These are phyloP conservation scores for Pituophis catenifer DNA, from an alignment of 2,113 vertebrate species.

Conservation along the genomic window DNA sequence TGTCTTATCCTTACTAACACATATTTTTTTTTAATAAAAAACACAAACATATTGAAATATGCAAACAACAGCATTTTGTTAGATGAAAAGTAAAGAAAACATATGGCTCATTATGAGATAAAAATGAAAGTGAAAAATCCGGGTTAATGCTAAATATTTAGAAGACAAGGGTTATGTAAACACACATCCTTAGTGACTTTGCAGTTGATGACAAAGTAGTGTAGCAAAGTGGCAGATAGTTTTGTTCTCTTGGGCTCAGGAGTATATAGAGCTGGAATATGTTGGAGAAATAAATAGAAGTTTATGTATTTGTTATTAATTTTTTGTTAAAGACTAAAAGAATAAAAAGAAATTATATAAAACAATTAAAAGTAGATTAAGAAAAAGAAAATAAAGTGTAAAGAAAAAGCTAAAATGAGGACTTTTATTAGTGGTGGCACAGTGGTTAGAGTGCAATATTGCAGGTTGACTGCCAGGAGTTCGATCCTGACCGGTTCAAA, in stretches of 20 bases:
- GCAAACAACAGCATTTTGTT: neutral
- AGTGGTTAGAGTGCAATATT: neutral
- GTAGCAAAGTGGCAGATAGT: neutral
- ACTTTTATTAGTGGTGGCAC: neutral
- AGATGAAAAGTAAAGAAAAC: neutral
- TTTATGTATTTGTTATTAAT: neutral
- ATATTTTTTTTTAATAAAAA: neutral
- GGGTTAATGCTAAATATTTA: neutral
- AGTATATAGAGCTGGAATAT: neutral
- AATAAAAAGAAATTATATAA: neutral
- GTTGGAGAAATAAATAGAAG: neutral
- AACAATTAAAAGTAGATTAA: neutral
- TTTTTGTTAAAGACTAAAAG: neutral
- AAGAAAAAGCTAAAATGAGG: neutral
- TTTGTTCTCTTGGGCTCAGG: neutral
- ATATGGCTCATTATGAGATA: neutral
- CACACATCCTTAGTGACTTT: neutral
- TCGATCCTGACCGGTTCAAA: neutral
- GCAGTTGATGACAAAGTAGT: neutral
- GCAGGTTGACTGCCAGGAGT: neutral
- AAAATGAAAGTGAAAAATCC: neutral
- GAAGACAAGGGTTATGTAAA: neutral
- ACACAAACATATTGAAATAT: neutral
- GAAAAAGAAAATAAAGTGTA: neutral
- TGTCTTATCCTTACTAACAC: neutral